A percentile compares a stretch with the other conserved stretches of the same genome.
phyloP scores from a whole-genome alignment of 2,797 vertebrate genomes.

The Rhinogobio ventralis region DNA sequence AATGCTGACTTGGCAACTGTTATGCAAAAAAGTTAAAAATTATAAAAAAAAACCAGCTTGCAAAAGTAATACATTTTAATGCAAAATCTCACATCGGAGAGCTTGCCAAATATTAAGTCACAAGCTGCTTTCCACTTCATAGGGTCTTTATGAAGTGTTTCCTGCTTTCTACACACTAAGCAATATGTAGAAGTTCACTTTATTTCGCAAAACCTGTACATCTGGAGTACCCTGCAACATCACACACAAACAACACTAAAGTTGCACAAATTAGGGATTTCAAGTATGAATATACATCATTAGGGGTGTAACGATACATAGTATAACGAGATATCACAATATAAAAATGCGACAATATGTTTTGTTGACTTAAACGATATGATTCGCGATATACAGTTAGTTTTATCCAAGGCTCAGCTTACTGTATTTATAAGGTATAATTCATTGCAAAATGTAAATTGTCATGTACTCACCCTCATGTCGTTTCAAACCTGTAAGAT shows the following conservation, averaged over 20 bases:
- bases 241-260: not conserved
- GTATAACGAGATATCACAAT: no score
- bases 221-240: not conserved
- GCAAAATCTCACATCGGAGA: not conserved
- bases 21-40: constrained; percentile 4
- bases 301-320: no score
- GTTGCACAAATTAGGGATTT: not conserved
- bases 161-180: not conserved
- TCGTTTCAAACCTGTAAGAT: no score
- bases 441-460: no score
- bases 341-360: no score
- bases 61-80: not conserved
- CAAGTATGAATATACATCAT: not conserved
- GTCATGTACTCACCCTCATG: no score
- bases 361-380: no score
- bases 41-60: not conserved
- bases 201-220: not conserved
- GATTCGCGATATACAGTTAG: no score
- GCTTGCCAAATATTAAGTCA: not conserved
- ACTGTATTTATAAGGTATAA: no score
- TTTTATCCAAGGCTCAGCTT: no score
- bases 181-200: not conserved
- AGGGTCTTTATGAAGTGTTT: not conserved
- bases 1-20: constrained; percentile 27
- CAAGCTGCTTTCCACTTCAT: not conserved